Percentiles rank a stretch among this genome's conserved stretches.
Conservation (phyloP, 2,888 invertebrate genomes). For the Orthosia incerta region DNA sequence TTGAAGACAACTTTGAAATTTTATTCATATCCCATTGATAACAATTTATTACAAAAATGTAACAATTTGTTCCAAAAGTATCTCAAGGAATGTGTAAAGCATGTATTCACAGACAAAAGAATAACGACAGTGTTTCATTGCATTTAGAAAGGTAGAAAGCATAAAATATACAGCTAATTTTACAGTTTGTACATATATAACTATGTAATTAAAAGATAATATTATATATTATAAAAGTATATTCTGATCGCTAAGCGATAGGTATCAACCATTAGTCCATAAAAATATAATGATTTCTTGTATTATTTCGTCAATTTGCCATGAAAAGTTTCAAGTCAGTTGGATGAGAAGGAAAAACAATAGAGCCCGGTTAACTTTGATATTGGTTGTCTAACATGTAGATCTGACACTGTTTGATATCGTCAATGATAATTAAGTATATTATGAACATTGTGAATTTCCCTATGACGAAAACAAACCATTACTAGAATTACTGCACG, state of each 20-base stretch:
- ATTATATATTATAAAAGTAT: slow-evolving; percentile 23
- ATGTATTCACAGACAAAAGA: slow-evolving; percentile 27
- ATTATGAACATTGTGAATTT: slow-evolving; percentile 69
- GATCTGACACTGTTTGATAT: slow-evolving; percentile 72
- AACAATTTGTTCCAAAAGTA: slow-evolving; percentile 35
- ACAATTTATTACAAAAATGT: slow-evolving; percentile 22
- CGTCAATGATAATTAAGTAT: slow-evolving; percentile 69
- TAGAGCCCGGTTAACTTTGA: slow-evolving; percentile 68
- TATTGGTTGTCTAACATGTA: slow-evolving; percentile 67
- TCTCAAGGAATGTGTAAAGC: slow-evolving; percentile 48
- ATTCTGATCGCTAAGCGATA: slow-evolving; percentile 12
- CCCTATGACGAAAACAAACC: slow-evolving; percentile 77
- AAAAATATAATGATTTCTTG: slow-evolving; percentile 21
- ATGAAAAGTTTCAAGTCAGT: slow-evolving; percentile 5
- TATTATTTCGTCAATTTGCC: slow-evolving; percentile 5
- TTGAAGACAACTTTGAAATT: slow-evolving; percentile 27
- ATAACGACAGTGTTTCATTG: slow-evolving; percentile 24
- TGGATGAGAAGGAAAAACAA: slow-evolving; percentile 83
- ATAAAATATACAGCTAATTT: slow-evolving; percentile 35
- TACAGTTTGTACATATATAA: slow-evolving; percentile 52
- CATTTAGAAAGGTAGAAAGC: slow-evolving; percentile 34
- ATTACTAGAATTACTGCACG: slow-evolving; percentile 68
- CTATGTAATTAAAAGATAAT: slow-evolving; percentile 15
- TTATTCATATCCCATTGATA: slow-evolving; percentile 16
- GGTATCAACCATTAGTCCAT: slow-evolving; percentile 17